Evolutionary conservation across 2,888 invertebrate genomes (phyloP).

Genomic region (Zelleria hepariella): DNA sequence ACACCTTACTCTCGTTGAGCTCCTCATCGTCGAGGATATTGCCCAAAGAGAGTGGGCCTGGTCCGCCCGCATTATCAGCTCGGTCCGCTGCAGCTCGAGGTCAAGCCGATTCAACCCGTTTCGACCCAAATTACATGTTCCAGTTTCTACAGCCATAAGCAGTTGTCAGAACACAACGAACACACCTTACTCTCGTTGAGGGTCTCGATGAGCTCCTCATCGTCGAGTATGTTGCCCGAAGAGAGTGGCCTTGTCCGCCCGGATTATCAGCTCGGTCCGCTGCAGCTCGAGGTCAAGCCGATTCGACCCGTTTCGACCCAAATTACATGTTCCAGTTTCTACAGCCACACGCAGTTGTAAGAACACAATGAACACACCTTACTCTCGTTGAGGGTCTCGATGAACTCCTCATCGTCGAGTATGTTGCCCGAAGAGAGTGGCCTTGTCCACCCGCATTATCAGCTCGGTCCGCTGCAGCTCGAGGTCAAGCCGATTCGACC

Average conservation of each 20-base stretch:
- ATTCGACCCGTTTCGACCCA: too few relatives aligned
- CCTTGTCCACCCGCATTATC: slow-evolving; percentile 85
- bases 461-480: slow-evolving; percentile 87
- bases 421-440: slow-evolving; percentile 90
- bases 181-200: slow-evolving; percentile 87
- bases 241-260: slow-evolving; percentile 87
- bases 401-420: slow-evolving; percentile 93
- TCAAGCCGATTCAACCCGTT: slow-evolving; percentile 92
- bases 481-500: slow-evolving; percentile 88
- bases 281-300: slow-evolving; percentile 87
- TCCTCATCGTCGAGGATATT: slow-evolving; percentile 96
- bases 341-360: too few relatives aligned
- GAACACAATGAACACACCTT: too few relatives aligned
- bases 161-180: too few relatives aligned
- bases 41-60: slow-evolving; percentile 86
- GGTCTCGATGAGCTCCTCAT: slow-evolving; percentile 92
- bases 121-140: too few relatives aligned
- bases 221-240: slow-evolving; percentile 92
- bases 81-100: slow-evolving; percentile 84
- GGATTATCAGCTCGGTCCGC: slow-evolving; percentile 89
- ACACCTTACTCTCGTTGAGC: slow-evolving; percentile 87
- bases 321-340: too few relatives aligned
- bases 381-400: slow-evolving; percentile 90
- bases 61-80: slow-evolving; percentile 88
- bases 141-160: too few relatives aligned